These are phyloP conservation scores for Acronicta alni DNA, from an alignment of 2,888 invertebrate species.

Conservation along the genomic window DNA sequence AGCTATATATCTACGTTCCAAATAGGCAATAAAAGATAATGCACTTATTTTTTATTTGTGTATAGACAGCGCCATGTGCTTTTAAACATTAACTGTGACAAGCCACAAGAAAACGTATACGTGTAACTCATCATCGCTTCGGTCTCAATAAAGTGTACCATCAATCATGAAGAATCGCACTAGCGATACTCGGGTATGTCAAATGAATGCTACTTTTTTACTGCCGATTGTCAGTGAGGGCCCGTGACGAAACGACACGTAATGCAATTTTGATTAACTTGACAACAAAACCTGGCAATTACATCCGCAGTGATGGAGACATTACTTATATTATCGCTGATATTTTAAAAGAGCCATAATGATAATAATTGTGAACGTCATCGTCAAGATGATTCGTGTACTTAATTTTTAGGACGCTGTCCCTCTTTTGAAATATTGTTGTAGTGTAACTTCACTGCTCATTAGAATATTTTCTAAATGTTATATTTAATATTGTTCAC, in stretches of 20 bases:
- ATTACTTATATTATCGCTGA: conserved; percentile 66
- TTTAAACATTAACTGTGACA: conserved; percentile 29
- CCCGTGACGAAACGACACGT: conserved; percentile 79
- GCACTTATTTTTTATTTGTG: not conserved
- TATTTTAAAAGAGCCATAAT: conserved; percentile 48
- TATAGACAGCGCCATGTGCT: not conserved
- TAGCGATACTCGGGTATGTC: conserved; percentile 68
- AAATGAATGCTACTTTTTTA: conserved; percentile 72
- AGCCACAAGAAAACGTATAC: conserved; percentile 38
- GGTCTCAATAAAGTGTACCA: conserved; percentile 65
- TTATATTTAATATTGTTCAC: too few species aligned
- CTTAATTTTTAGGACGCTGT: conserved; percentile 13
- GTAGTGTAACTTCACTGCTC: too few species aligned
- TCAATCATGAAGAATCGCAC: conserved; percentile 73
- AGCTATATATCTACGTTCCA: not conserved
- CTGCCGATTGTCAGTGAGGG: conserved; percentile 58
- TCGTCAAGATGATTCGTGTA: conserved; percentile 25
- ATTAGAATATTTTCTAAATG: too few species aligned
- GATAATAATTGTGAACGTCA: conserved; percentile 29
- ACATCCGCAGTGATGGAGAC: conserved; percentile 74
- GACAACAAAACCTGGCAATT: conserved; percentile 69
- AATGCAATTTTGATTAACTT: conserved; percentile 87
- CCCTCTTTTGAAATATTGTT: not conserved
- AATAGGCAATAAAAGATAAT: not conserved
- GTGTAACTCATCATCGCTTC: conserved; percentile 44